Conservation (phyloP, 2,113 vertebrate genomes). For the Chaenocephalus aceratus region DNA sequence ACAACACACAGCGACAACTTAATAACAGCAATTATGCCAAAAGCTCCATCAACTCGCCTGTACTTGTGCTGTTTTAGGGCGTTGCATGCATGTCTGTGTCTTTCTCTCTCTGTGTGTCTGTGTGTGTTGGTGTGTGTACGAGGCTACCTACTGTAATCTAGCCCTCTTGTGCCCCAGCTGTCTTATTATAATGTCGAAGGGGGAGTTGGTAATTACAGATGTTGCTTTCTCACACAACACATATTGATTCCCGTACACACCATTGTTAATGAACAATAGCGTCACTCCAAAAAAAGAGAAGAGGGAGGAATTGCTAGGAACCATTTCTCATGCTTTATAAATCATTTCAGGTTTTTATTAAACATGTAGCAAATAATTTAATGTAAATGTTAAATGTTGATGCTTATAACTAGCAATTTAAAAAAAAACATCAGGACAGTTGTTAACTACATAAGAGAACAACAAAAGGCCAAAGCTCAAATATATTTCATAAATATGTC, state of each 20-base stretch:
- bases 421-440: constrained; percentile 5
- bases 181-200: constrained; percentile 50
- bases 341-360: too few species aligned
- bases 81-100: constrained; percentile 24
- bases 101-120: constrained; percentile 6
- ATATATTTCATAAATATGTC: background rate
- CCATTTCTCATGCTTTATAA: background rate
- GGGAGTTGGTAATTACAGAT: constrained; percentile 53
- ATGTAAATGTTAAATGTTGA: background rate
- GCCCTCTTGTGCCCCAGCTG: constrained; percentile 2
- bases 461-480: background rate
- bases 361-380: too few species aligned
- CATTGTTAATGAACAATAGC: constrained; percentile 3
- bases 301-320: background rate
- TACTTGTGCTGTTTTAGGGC: constrained; percentile 48
- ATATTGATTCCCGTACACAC: constrained; percentile 6
- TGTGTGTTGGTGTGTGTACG: constrained; percentile 6
- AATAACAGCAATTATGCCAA: constrained; percentile 64
- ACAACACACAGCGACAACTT: constrained; percentile 29
- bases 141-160: constrained; percentile 31
- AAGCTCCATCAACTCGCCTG: constrained; percentile 25
- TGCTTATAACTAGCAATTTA: background rate
- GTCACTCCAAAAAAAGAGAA: background rate
- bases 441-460: background rate
- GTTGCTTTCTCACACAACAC: constrained; percentile 34